These are phyloP conservation scores for Pampus argenteus DNA, from an alignment of 2,797 vertebrate species.

Conservation along the genomic window DNA sequence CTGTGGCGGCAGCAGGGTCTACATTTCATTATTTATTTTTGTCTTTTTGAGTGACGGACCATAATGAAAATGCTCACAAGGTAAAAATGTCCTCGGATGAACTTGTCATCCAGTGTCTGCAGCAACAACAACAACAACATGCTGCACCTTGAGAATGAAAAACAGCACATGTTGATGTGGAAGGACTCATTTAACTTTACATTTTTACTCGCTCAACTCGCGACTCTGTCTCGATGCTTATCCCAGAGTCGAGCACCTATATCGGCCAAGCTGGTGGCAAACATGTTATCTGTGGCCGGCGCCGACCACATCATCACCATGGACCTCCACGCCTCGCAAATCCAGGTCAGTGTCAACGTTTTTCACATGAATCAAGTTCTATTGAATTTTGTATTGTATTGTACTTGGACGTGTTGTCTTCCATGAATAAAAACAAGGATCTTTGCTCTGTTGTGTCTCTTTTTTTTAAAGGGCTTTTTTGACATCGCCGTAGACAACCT, in stretches of 20 bases:
- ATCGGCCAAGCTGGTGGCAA: conserved; percentile 96
- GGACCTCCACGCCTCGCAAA: conserved; percentile 97
- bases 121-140: background rate
- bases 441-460: background rate
- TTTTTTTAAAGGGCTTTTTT: conserved; percentile 89
- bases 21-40: no score
- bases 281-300: conserved; percentile 95
- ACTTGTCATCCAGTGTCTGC: no score
- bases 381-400: no score
- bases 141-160: background rate
- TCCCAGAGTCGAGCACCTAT: conserved; percentile 92
- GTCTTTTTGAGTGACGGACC: background rate
- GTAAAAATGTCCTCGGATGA: no score
- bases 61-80: background rate
- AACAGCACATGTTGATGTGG: background rate
- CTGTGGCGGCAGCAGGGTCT: background rate
- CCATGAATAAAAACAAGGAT: background rate
- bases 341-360: conserved; percentile 85
- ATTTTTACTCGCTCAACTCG: background rate
- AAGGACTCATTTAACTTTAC: background rate
- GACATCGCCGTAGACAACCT: conserved; percentile 97
- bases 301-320: conserved; percentile 98
- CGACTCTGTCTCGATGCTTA: conserved; percentile 45
- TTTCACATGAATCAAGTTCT: no score
- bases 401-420: no score